Base-by-base conservation (phyloP, 2,888 invertebrate species). In the Pseudeuparius sepicola region DNA sequence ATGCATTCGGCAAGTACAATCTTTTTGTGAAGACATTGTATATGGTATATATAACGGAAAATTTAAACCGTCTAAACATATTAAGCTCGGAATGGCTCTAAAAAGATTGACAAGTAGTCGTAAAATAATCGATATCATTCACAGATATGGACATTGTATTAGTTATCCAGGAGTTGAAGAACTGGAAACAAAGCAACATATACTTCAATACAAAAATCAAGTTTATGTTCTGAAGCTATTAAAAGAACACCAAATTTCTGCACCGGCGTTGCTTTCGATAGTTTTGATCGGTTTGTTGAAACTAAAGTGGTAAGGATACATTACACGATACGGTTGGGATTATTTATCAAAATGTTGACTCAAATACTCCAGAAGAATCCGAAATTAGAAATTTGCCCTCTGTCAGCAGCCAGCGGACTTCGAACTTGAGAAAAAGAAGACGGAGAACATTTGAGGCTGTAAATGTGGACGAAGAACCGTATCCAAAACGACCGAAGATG, bases 361-460 rank as follows among this genome's bases (percentile, higher is more conserved):
- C 2, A 12, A 5, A 15, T 34, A 15, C 11, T 26, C 2, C 9
- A 11, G 3, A n/a, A 24, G 14, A 14, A 11, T 18, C 14, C 14
- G 24, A 24, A 32, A 4, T 25, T 4, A 4, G 10, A 25, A n/a
- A 25, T 25, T n/a, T 14, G 12, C 10, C 6, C n/a, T 12, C 24
- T 14, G 5, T 40, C 37, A 40, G 38, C 36, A 20, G 29, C 24
- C 33, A 13, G 14, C 4, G 20, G 10, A 20, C 13, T 33, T 3
- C 15, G 12, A 24, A 14, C 11, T 28, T 15, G 10, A 34, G 23
- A 41, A 45, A 41, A 39, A 42, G 42, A 42, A 39, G 40, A 47
- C 39, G 46, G 36, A 43, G 49, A 41, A 43, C 45, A 26, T 44
- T 51, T 24, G 48, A 49, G 24, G 46, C 31, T 13, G 34, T 44